Evolutionary conservation across 2,888 invertebrate genomes (phyloP).

Genomic region (Saturnia japonica): DNA sequence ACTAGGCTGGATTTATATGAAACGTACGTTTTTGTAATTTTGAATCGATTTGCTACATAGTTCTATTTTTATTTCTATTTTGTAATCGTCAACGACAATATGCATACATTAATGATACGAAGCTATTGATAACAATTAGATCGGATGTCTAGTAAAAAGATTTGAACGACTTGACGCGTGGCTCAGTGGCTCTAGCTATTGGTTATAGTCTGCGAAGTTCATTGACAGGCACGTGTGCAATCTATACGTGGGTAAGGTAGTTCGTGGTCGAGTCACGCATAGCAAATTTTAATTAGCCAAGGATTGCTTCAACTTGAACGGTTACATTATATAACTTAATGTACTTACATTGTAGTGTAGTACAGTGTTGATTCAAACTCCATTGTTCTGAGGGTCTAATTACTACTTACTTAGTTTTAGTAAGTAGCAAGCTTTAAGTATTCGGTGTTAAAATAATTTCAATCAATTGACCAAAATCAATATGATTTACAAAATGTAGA

Average conservation of each 20-base stretch:
- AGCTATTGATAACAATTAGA: slow-evolving; percentile 25
- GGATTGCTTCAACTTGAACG: slow-evolving; percentile 67
- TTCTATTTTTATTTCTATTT: slow-evolving; percentile 1
- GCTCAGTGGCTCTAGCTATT: slow-evolving; percentile 51
- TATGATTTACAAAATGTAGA: slow-evolving; percentile 1
- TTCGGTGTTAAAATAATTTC: not conserved
- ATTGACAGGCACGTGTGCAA: slow-evolving; percentile 81
- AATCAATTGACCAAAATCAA: not conserved
- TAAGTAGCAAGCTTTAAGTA: not conserved
- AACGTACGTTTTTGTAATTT: not conserved
- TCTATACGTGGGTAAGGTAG: slow-evolving; percentile 71
- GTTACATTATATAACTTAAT: slow-evolving; percentile 42
- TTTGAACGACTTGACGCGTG: slow-evolving; percentile 52
- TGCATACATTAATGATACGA: slow-evolving; percentile 13
- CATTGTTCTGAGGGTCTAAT: slow-evolving; percentile 45
- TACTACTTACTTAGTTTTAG: not conserved
- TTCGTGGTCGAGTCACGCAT: slow-evolving; percentile 74
- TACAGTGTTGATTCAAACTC: slow-evolving; percentile 24
- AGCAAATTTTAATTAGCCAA: slow-evolving; percentile 78
- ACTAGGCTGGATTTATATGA: not conserved
- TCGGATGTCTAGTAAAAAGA: slow-evolving; percentile 32
- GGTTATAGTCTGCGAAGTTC: slow-evolving; percentile 72
- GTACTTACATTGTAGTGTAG: not conserved
- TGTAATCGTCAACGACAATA: not conserved
- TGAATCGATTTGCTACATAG: not conserved